Conservation (phyloP, 2,888 invertebrate species). For the Ptilodon capucinus region DNA sequence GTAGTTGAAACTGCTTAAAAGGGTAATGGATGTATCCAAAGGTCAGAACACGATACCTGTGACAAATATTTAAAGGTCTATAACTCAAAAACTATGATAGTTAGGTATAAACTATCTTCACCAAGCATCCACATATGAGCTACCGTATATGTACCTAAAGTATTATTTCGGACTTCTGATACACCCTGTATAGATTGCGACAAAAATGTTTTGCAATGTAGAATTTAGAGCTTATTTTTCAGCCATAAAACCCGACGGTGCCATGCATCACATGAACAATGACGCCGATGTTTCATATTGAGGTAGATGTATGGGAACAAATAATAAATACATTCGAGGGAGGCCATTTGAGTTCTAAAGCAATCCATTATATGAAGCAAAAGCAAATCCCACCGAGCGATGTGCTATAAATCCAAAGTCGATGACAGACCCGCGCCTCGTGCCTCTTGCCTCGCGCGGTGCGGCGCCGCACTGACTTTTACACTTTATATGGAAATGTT, state of each 20-base stretch:
- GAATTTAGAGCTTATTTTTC: background rate
- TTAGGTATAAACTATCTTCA: too few relatives aligned
- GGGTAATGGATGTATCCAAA: too few relatives aligned
- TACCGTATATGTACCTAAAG: too few relatives aligned
- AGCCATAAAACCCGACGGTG: background rate
- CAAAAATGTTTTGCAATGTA: background rate
- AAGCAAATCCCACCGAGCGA: conserved; percentile 40
- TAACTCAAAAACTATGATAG: too few relatives aligned
- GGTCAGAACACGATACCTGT: too few relatives aligned
- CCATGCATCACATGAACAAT: background rate
- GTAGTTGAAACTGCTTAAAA: too few relatives aligned
- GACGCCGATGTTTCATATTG: background rate
- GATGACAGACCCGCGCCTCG: conserved; percentile 40
- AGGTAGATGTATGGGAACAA: conserved; percentile 17
- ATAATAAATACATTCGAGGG: conserved; percentile 20
- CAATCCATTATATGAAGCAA: conserved; percentile 34
- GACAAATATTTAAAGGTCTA: too few relatives aligned
- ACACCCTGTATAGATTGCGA: too few relatives aligned
- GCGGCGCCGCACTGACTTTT: conserved; percentile 37
- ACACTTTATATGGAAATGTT: conserved; percentile 44
- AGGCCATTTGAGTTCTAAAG: conserved; percentile 26
- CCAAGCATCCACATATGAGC: too few relatives aligned
- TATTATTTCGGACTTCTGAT: too few relatives aligned
- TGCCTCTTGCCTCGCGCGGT: conserved; percentile 29
- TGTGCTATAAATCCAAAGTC: conserved; percentile 41